Percentiles rank a stretch among this genome's conserved stretches.
Evolutionary conservation across 2,888 invertebrate genomes (phyloP).

Genomic region (Polyploca ridens): DNA sequence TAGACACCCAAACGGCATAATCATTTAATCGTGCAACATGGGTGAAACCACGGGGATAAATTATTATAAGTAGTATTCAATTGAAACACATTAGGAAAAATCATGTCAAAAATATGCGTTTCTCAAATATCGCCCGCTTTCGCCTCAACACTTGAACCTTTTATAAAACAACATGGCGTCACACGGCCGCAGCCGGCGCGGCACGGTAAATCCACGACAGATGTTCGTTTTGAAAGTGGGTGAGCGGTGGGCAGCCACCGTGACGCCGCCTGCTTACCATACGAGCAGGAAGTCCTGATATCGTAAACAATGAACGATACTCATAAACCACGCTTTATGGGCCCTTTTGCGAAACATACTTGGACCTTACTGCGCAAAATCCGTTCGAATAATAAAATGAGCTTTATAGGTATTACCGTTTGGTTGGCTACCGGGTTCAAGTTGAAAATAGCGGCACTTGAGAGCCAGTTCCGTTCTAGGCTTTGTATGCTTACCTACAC

Average conservation of each 20-base stretch:
- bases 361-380: background rate
- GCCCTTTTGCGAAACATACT: background rate
- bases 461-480: too few relatives aligned
- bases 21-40: too few relatives aligned
- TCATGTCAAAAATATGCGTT: too few relatives aligned
- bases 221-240: conserved; percentile 10
- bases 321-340: conserved; percentile 1
- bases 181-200: background rate
- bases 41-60: too few relatives aligned
- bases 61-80: too few relatives aligned
- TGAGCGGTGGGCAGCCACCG: conserved; percentile 10
- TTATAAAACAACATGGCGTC: conserved; percentile 11
- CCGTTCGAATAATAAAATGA: too few relatives aligned
- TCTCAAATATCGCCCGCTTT: background rate
- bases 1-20: too few relatives aligned
- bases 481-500: too few relatives aligned
- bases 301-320: background rate
- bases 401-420: too few relatives aligned
- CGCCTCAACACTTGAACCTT: background rate
- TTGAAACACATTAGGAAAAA: too few relatives aligned
- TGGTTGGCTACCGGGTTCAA: too few relatives aligned
- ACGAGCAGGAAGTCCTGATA: background rate
- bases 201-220: conserved; percentile 3
- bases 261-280: conserved; percentile 5
- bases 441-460: too few relatives aligned